These are phyloP conservation scores for Notothenia coriiceps DNA, from an alignment of 2,113 vertebrate genomes.

Conservation along the genomic window DNA sequence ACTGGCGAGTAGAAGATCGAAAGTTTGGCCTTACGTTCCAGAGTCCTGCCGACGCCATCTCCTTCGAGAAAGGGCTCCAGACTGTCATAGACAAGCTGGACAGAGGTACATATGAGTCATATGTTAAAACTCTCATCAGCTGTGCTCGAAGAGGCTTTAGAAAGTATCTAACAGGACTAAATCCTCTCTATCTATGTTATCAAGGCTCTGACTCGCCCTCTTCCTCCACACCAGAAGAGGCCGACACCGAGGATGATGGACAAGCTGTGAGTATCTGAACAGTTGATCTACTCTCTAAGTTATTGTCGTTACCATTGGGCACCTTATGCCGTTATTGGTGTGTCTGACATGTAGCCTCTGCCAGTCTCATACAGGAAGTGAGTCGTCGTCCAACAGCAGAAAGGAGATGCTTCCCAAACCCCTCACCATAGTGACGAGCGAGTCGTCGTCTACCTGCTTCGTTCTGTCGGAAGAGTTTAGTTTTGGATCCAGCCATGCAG, in stretches of 20 bases:
- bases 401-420: constrained; percentile 91
- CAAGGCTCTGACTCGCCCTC: constrained; percentile 87
- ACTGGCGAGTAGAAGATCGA: constrained; percentile 92
- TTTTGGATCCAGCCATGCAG: constrained; percentile 77
- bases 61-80: constrained; percentile 91
- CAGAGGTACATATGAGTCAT: constrained; percentile 82
- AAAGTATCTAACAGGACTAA: background rate
- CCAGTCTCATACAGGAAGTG: constrained; percentile 93
- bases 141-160: background rate
- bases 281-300: background rate
- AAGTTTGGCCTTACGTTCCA: constrained; percentile 95
- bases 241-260: constrained; percentile 85
- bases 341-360: constrained; percentile 75
- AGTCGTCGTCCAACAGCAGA: constrained; percentile 91
- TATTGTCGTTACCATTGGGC: background rate
- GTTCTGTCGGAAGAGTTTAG: constrained; percentile 83
- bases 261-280: constrained; percentile 83
- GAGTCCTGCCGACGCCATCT: constrained; percentile 91
- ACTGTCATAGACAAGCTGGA: constrained; percentile 88
- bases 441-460: constrained; percentile 90
- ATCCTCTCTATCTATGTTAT: constrained; percentile 59
- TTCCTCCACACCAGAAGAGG: constrained; percentile 86
- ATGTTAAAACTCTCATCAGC: background rate
- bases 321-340: constrained; percentile 32
- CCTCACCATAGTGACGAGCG: constrained; percentile 89